These are phyloP conservation scores for Pan troglodytes DNA, from an alignment of 2,113 vertebrate genomes.

Conservation along the genomic window NHGRI_mPanTro3-v2.1_pri NC_072401.2:130904001-130904500, in stretches of 20 bases:
- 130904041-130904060: no score
- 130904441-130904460: conserved; percentile 59
- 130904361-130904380: conserved; percentile 49
- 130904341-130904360: conserved; percentile 59
- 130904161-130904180: background rate
- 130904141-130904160: background rate
- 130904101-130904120: no score
- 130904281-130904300: conserved; percentile 6
- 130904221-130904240: background rate
- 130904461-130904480: conserved; percentile 68
- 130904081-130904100: no score
- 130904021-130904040: no score
- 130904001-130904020: no score
- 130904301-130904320: conserved; percentile 62
- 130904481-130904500: conserved; percentile 74
- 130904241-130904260: conserved; percentile 22
- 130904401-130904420: conserved; percentile 62
- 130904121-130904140: background rate
- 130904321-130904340: conserved; percentile 51
- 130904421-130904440: conserved; percentile 61
- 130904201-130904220: background rate
- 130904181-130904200: background rate
- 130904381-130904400: background rate
- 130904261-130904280: background rate
- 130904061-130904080: no score